Percentiles rank a stretch among this genome's conserved stretches.
These are phyloP conservation scores for Elysia chlorotica DNA, from an alignment of 1,140 invertebrate genomes.

Conservation along the genomic window DNA sequence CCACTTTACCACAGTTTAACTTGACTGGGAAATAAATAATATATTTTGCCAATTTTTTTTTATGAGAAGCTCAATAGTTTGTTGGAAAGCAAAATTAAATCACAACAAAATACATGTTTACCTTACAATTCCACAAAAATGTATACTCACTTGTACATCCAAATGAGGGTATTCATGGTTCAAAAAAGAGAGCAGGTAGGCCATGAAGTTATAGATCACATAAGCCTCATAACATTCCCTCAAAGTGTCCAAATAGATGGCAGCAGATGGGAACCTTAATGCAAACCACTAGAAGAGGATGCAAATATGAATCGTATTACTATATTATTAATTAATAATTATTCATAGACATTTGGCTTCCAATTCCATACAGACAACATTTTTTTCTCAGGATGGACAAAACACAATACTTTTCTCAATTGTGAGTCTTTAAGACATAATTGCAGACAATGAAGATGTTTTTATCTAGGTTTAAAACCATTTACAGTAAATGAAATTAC, in stretches of 20 bases:
- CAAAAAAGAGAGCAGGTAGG: constrained; percentile 88
- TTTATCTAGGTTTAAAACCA: neutral
- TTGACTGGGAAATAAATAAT: no score
- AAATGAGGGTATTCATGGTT: constrained; percentile 73
- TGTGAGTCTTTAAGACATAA: neutral
- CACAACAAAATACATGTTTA: no score
- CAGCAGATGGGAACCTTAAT: constrained; percentile 74
- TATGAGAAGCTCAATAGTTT: no score
- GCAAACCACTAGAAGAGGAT: constrained; percentile 71
- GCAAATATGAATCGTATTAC: constrained; percentile 3
- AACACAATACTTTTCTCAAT: neutral
- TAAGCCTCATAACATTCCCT: constrained; percentile 94
- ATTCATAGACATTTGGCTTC: neutral
- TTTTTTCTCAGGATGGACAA: neutral
- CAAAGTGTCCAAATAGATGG: constrained; percentile 89
- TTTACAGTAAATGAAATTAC: no score
- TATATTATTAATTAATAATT: neutral
- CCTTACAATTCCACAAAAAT: neutral
- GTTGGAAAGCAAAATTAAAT: no score
- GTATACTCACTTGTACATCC: constrained; percentile 71
- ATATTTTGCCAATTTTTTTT: no score
- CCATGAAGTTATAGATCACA: constrained; percentile 98
- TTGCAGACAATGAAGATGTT: neutral
- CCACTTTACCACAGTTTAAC: no score
- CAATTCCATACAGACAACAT: neutral